Base-by-base conservation (phyloP, 2,888 invertebrate genomes). In the Melinaea menophilus region DNA sequence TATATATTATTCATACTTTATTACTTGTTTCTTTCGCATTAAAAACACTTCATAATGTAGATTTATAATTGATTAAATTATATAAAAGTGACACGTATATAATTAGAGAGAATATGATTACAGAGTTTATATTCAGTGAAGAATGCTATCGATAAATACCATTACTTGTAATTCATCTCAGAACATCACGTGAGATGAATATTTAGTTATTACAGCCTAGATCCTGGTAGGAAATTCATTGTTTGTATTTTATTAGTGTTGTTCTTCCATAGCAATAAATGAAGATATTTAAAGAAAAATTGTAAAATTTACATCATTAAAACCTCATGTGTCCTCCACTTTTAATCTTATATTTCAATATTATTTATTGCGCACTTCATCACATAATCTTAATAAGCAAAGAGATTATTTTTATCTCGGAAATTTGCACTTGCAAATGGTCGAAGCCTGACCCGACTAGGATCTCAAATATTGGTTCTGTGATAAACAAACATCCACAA, bases 361-460 rank as follows among this genome's bases (percentile, higher is more conserved):
- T 68, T 66, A 72, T 76, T 76, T 74, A 77, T 75, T 70, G 71
- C 66, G 75, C 7, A 77, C 77, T 79, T 80, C 79, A 82, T 79
- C 81, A 72, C 74, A 75, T 84, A 84, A 86, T 85, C 87, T 82
- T 78, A 79, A 83, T 84, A 85, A 86, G 78, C 79, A 71, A 76
- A 67, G 68, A 84, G 86, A 86, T 86, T 82, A 87, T 82, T 88
- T 87, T 88, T 88, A 88, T 89, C 88, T 84, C 74, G 82, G 83
- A 84, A 88, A 86, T 88, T 88, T 86, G 88, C 88, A 86, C 78
- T 85, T 79, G 84, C 86, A 81, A 88, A 88, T 86, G 86, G 86
- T 82, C 80, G 85, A 74, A 75, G 73, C 75, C 81, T 88, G 90
- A 86, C 88, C 89, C 73, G 86, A 81, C 85, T 85, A 81, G 79